Evolutionary conservation across 2,797 vertebrate genomes (phyloP).

Genomic region (Pantherophis alleghaniensis): DNA sequence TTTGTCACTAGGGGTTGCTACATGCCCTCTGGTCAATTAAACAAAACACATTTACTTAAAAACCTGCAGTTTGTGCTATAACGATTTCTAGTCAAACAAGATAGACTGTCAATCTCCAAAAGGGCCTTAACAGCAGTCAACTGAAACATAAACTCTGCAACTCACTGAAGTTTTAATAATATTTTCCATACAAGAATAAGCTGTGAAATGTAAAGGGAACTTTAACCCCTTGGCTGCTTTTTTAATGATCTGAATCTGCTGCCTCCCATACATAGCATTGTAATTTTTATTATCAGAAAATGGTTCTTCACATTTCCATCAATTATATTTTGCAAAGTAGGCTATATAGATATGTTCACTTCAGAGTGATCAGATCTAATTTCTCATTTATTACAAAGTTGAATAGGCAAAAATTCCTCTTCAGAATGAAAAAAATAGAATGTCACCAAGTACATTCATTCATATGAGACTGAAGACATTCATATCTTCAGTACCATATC

Average conservation of each 20-base stretch:
- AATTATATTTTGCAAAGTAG: not conserved
- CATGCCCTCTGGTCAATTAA: constrained; percentile 43
- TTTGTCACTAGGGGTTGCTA: constrained; percentile 65
- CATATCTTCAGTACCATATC: not conserved
- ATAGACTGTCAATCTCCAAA: not conserved
- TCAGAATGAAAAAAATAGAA: not conserved
- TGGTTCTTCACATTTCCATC: not conserved
- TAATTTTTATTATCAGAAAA: not conserved
- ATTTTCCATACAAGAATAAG: not conserved
- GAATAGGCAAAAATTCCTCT: not conserved
- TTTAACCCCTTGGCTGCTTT: not conserved
- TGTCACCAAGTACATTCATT: not conserved
- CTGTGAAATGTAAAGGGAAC: not conserved
- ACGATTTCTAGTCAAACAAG: not conserved
- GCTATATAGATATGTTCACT: not conserved
- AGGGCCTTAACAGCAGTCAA: not conserved
- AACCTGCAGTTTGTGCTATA: not conserved
- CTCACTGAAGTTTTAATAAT: not conserved
- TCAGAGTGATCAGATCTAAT: not conserved
- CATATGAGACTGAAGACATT: not conserved
- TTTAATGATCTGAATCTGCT: not conserved
- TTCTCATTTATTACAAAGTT: not conserved
- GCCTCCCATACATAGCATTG: not conserved
- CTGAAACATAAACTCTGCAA: not conserved
- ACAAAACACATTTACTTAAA: not conserved